Evolutionary conservation across 2,888 invertebrate genomes (phyloP), one percentile per base, ranked within the genome.

Genomic region (Capitulum mitella): DNA sequence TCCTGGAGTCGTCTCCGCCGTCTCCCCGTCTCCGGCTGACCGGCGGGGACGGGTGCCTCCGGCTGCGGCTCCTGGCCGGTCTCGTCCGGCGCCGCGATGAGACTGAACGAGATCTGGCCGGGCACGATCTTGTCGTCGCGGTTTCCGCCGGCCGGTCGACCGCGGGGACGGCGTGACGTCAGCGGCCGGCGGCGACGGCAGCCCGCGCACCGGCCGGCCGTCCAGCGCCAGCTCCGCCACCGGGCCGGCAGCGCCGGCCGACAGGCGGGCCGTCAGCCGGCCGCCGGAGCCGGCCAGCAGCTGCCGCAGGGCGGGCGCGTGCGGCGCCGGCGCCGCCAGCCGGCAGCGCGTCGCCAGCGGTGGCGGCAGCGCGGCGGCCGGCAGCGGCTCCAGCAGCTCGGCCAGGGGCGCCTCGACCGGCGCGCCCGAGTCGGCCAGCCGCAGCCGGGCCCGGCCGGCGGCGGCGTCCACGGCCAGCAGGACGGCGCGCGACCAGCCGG

Each of bases 181-280:
- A 29, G 6, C 58, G 12, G n/a, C 58, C 29, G n/a, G 10, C 58
- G n/a, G 19, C 8, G 58, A 5, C 1, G 29, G 3, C 64, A 32
- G 10, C 32, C 34, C 64, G 3, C 29, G 3, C 34, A 29, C 19
- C 32, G 64, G 64, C 16, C 16, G 75, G 78, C 64, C 82, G 79
- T 40, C 81, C 78, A 22, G 81, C 78, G 77, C 79, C 79, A 26
- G 81, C 81, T 80, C 86, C 86, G 58, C 87, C 88, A 84, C 89
- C 90, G 79, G 89, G 88, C 84, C 90, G 88, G 82, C 91, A 91
- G 84, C 92, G 90, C 83, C 90, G 88, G 81, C 93, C 93, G 83
- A 95, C 89, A 82, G 93, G 87, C 51, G 96, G 96, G 81, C 95
- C 93, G 82, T 94, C 92, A 77, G 95, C 94, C 81, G 95, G 90